Conservation (phyloP, 2,797 vertebrate genomes). For the Eremophila alpestris region DNA sequence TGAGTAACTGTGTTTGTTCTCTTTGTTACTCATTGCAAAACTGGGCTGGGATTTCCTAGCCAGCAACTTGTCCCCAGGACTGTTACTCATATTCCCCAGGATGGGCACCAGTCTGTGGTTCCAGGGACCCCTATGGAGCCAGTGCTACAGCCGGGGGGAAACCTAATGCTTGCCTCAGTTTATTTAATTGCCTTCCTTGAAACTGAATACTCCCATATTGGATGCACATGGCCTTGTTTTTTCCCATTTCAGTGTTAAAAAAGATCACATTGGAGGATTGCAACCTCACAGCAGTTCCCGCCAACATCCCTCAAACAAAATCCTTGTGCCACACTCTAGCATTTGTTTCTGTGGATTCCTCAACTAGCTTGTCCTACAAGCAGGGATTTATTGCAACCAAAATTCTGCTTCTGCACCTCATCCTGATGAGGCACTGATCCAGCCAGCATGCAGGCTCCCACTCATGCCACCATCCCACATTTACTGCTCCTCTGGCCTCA, state of each 20-base stretch:
- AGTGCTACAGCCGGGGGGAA: accelerated
- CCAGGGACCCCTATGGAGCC: neutral
- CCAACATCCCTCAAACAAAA: neutral
- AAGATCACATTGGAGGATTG: accelerated
- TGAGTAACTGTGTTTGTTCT: neutral
- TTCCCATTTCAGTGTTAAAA: neutral
- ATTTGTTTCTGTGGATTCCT: neutral
- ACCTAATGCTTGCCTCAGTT: neutral
- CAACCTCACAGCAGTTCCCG: neutral
- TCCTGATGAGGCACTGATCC: neutral
- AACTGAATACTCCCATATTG: neutral
- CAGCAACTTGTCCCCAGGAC: neutral
- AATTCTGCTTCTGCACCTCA: neutral
- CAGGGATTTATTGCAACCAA: neutral
- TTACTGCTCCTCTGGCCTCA: neutral
- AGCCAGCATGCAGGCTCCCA: neutral
- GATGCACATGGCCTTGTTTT: neutral
- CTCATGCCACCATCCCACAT: neutral
- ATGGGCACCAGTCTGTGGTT: neutral
- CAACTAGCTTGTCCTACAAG: neutral
- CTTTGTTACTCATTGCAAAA: neutral
- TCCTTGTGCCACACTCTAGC: neutral
- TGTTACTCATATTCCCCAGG: neutral
- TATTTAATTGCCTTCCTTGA: neutral
- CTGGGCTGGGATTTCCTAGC: neutral